Base-by-base conservation (phyloP, 2,888 invertebrate genomes). In the Spisula solida region DNA sequence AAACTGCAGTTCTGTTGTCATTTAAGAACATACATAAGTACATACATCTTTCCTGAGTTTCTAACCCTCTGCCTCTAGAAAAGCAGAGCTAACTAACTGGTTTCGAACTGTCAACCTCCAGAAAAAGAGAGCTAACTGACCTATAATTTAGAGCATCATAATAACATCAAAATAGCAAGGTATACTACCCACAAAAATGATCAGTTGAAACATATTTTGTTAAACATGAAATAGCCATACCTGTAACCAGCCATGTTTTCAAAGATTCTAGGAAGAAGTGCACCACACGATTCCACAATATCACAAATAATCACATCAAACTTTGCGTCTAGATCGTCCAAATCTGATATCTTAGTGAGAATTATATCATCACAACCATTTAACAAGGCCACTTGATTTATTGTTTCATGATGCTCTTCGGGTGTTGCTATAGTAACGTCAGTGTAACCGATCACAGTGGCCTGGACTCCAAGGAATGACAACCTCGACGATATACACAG, bases 211-310 rank as follows among this genome's bases (percentile, higher is more conserved):
- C 41, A 5, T 5, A 41, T 41, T 10, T 51, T 51, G 16, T 51
- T 14, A 16, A 47, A 56, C 6, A 20, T 2, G 18, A 56, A 56
- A 56, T 56, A 20, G 20, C 5, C 31, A 31, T 80, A 96, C 96
- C 94, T 94, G 31, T 95, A 90, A 41, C 95, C 86, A 4, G 95
- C 94, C n/a, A 96, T 88, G 86, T 96, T 95, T 91, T 95, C 95
- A 25, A 95, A 83, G 16, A 94, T 92, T 85, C 94, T 94, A 79
- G 95, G 94, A 82, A 93, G 88, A 12, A 95, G 86, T n/a, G 94
- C 91, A 1, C 95, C 95, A 91, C 93, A 94, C 20, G 94, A 91
- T 84, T 95, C 95, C 0, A 95, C 92, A 29, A 95, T 79, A 80
- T 95, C 95, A 81, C 91, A 91, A 6, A 94, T 60, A 12, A 95